Evolutionary conservation across 2,797 vertebrate genomes (phyloP), one percentile per base, ranked within the genome.

Genomic region (Falco berigora): DNA sequence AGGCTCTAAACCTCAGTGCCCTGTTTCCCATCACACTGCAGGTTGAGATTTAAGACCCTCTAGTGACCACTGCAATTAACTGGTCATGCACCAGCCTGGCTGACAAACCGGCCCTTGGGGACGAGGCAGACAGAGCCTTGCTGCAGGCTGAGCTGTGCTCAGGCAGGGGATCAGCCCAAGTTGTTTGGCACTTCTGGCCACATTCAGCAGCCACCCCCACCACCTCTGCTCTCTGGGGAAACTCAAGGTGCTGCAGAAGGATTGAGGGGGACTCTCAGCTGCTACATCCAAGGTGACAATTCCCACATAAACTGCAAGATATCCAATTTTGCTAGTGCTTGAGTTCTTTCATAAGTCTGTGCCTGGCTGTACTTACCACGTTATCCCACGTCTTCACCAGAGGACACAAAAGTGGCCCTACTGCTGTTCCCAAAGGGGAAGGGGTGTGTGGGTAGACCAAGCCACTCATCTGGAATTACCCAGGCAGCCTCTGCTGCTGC

Each of bases 371-470:
- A 27, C 25, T 34, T 58, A 34, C 44, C 22, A 24, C 0, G 0
- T 74, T 44, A 67, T 24, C 38, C 49, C 17, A 36, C 30, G 59
- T 63, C 55, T 63, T 30, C 61, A 38, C 14, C 19, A 52, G 34
- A 40, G 50, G 40, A n/a, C 13, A 50, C 4, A 55, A 49, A 71
- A 55, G 24, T 4, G 15, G 52, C 38, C 20, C 73, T 61, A 44
- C 7, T 69, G n/a, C 46, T 49, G 12, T 23, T 81, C 21, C 55
- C 32, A 52, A 28, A 69, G 20, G 17, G 21, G 17, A 77, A 81
- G 23, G 24, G 55, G 55, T 50, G 50, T 0, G 1, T 0, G 2
- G 23, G 11, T 18, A 20, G 30, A 47, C 16, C 5, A 53, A 50
- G 23, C 24, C 22, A 19, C 8, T n/a, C 3, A 0, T 13, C 23